phyloP scores from a whole-genome alignment of 2,113 vertebrate genomes.

The Hippocampus guttulatus region DNA sequence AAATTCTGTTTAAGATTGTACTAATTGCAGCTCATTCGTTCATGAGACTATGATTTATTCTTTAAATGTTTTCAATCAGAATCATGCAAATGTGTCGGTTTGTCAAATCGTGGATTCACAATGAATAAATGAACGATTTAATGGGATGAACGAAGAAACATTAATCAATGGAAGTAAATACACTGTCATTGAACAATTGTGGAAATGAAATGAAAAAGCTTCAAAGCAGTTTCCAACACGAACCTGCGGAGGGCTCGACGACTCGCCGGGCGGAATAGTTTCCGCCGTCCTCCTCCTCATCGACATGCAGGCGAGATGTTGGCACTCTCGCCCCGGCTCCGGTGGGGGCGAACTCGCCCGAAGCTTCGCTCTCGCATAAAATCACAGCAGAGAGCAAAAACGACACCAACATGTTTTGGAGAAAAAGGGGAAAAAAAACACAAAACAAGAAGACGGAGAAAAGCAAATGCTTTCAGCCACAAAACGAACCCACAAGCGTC shows the following conservation, averaged over 20 bases:
- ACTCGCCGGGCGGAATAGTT: constrained; percentile 24
- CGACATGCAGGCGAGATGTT: constrained; percentile 22
- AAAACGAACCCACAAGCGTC: not conserved
- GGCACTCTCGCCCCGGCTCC: constrained; percentile 7
- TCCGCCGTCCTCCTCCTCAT: constrained; percentile 18
- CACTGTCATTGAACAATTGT: too few relatives aligned
- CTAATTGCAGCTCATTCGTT: too few relatives aligned
- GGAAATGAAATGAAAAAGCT: too few relatives aligned
- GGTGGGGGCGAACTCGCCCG: not conserved
- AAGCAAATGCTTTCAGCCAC: not conserved
- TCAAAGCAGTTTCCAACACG: too few relatives aligned
- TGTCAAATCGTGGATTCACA: too few relatives aligned
- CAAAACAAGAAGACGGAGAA: not conserved
- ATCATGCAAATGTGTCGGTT: too few relatives aligned
- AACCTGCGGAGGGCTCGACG: not conserved
- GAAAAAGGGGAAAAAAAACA: not conserved
- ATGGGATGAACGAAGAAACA: too few relatives aligned
- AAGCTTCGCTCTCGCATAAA: not conserved
- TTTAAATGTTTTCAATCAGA: too few relatives aligned
- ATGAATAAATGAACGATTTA: too few relatives aligned
- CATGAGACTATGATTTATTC: too few relatives aligned
- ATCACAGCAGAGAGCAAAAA: constrained; percentile 20
- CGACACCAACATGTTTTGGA: not conserved
- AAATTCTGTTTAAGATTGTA: too few relatives aligned
- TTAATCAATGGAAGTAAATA: too few relatives aligned